Conservation (phyloP, 1,140 invertebrate species). For the Amyelois transitella region DNA sequence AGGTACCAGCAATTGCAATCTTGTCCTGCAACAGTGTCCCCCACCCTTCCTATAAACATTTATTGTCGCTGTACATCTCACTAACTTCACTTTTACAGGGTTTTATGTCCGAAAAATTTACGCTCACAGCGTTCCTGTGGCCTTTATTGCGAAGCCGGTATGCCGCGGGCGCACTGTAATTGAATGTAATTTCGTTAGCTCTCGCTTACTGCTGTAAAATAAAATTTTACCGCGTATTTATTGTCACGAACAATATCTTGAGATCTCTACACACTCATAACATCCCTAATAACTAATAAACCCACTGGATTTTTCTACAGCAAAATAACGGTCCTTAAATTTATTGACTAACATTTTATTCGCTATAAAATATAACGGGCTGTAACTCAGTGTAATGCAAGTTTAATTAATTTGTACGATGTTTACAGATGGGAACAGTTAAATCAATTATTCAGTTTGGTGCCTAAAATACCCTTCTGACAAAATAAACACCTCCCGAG, state of each 20-base stretch:
- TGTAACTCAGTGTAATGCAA: slow-evolving; percentile 27
- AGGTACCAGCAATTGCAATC: background rate
- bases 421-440: background rate
- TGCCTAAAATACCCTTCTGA: background rate
- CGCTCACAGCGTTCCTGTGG: slow-evolving; percentile 54
- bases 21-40: slow-evolving; percentile 4
- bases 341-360: background rate
- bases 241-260: slow-evolving; percentile 59
- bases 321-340: background rate
- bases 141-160: slow-evolving; percentile 64
- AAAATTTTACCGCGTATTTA: slow-evolving; percentile 72
- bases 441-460: background rate
- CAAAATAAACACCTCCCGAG: background rate
- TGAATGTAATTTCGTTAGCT: slow-evolving; percentile 72
- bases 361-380: slow-evolving; percentile 8
- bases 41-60: slow-evolving; percentile 55
- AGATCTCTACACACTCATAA: slow-evolving; percentile 22
- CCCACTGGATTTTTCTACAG: background rate
- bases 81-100: slow-evolving; percentile 70
- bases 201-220: slow-evolving; percentile 69
- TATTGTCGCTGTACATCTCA: slow-evolving; percentile 67
- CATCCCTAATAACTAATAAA: background rate
- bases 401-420: slow-evolving; percentile 57
- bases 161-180: slow-evolving; percentile 61
- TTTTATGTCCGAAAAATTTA: slow-evolving; percentile 74